Percentiles rank a stretch among this genome's conserved stretches.
Conservation (phyloP, 2,888 invertebrate genomes). For the Pammene fasciana region DNA sequence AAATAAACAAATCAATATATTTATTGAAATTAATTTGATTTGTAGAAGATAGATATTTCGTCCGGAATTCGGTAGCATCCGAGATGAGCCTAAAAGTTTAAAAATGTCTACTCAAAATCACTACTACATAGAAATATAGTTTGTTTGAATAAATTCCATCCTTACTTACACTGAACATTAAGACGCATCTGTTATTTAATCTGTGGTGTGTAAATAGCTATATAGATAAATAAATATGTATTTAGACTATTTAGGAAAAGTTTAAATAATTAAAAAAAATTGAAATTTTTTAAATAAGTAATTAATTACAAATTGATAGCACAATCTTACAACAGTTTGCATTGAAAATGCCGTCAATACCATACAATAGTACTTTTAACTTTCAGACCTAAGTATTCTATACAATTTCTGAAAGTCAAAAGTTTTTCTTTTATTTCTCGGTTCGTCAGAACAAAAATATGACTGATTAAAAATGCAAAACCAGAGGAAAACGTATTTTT, state of each 20-base stretch:
- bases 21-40: no score
- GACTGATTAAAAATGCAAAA: no score
- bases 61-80: no score
- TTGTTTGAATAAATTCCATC: slow-evolving; percentile 17
- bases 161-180: slow-evolving; percentile 36
- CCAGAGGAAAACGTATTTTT: background rate
- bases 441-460: no score
- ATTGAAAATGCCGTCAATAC: slow-evolving; percentile 1
- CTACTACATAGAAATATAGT: slow-evolving; percentile 12
- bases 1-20: no score
- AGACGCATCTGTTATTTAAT: slow-evolving; percentile 34
- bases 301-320: slow-evolving; percentile 23
- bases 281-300: slow-evolving; percentile 4
- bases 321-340: slow-evolving; percentile 9
- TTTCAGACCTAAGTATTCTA: slow-evolving; percentile 9
- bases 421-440: no score
- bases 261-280: slow-evolving; percentile 32
- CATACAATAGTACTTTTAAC: background rate
- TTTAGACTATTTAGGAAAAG: slow-evolving; percentile 34
- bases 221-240: slow-evolving; percentile 26
- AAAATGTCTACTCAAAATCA: background rate
- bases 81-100: background rate
- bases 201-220: slow-evolving; percentile 38
- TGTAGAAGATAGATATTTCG: no score
- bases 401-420: background rate